Evolutionary conservation across 2,888 invertebrate genomes (phyloP).

Genomic region (Pachliopta kotzebuea): DNA sequence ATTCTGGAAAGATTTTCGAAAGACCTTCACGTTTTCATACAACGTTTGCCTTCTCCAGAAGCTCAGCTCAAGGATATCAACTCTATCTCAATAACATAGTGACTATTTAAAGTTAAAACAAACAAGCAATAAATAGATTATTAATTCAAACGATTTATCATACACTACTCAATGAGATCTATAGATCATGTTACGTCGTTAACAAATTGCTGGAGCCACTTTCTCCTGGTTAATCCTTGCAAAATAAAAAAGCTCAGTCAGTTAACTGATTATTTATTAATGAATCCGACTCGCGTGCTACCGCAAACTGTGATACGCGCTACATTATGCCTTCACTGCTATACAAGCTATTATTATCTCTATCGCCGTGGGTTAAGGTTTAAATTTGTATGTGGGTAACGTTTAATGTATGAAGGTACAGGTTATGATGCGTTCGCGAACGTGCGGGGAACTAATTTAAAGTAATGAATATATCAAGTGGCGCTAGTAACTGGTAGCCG

Average conservation of each 20-base stretch:
- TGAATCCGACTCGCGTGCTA: constrained; percentile 33
- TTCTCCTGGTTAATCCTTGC: constrained; percentile 8
- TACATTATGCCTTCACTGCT: constrained; percentile 8
- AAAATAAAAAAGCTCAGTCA: constrained; percentile 13
- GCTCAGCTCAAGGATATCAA: too few species aligned
- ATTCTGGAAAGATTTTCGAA: too few species aligned
- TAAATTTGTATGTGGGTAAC: background rate
- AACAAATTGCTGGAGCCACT: constrained; percentile 23
- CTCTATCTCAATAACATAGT: too few species aligned
- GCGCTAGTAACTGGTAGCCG: background rate
- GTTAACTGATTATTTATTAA: constrained; percentile 33
- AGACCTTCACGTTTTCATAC: too few species aligned
- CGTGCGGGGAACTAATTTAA: constrained; percentile 31
- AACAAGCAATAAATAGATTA: background rate
- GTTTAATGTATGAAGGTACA: background rate
- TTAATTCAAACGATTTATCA: background rate
- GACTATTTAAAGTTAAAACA: too few species aligned
- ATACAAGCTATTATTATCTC: constrained; percentile 1
- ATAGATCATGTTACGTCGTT: constrained; percentile 14
- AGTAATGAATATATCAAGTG: constrained; percentile 34
- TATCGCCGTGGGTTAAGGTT: background rate
- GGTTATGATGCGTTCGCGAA: constrained; percentile 25
- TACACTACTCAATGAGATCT: background rate
- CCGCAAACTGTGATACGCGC: constrained; percentile 27
- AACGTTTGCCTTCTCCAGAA: too few species aligned